Base-by-base conservation (phyloP, 1,140 invertebrate species). In the Zaprionus africanus region DNA sequence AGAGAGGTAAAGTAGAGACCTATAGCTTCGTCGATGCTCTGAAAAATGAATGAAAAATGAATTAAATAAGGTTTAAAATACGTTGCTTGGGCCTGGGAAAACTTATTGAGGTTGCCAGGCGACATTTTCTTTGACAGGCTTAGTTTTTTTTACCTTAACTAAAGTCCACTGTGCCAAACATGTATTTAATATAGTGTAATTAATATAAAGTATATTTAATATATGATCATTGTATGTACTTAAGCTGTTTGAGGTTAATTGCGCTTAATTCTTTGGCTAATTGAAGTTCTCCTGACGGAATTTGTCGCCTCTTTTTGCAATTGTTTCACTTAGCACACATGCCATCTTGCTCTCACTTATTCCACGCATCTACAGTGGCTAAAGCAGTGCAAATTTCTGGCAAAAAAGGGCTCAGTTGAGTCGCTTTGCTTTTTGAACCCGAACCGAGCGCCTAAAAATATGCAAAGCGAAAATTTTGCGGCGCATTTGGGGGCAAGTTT, bases 381-480 rank as follows among this genome's bases (percentile, higher is more conserved):
- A 46, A 17, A 46, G 19, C 4, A 15, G 13, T 9, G 41, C n/a
- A 43, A 43, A 2, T 17, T n/a, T 1, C n/a, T 17, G 41, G 15
- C 7, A 46, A 46, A 46, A 46, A 46, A 3, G n/a, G n/a, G 13
- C 15, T 41, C 41, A 43, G 6, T 43, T 3, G 6, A 43, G 7
- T 17, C 6, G n/a, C 41, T 46, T 17, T 7, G 6, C 41, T 46
- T 46, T 17, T 46, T 46, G 41, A 46, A 6, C 3, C 7, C 41
- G 2, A 9, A 1, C 6, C 7, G 41, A 1, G 12, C 46, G 31
- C 28, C 68, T 31, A 13, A 58, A 84, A 84, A 85, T 75, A 81
- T 81, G 74, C 74, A 85, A 81, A 84, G 69, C 74, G 66, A 70
- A 38, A 81, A 68, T 59, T 38, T 65, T 24, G 13, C n/a, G n/a